These are phyloP conservation scores for Pogonus chalceus DNA, from an alignment of 1,140 invertebrate genomes.

Conservation along the genomic window DNA sequence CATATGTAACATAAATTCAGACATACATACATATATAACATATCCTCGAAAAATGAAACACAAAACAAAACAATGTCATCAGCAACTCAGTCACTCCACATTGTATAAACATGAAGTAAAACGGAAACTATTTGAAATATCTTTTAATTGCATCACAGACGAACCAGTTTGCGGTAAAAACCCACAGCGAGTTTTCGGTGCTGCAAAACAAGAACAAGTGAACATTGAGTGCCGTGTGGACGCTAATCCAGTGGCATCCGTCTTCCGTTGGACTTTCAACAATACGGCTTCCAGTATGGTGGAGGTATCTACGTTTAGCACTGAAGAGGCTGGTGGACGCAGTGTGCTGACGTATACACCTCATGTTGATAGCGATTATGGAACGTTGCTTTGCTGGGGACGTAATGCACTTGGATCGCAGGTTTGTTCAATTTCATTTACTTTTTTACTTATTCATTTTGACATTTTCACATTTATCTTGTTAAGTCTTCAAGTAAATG, in stretches of 20 bases:
- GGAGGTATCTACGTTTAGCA: conserved; percentile 30
- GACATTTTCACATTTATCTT: conserved; percentile 39
- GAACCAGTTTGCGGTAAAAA: conserved; percentile 40
- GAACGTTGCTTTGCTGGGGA: conserved; percentile 46
- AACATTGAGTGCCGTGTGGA: conserved; percentile 45
- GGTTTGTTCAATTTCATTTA: conserved; percentile 39
- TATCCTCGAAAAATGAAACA: too few species aligned
- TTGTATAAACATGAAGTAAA: too few species aligned
- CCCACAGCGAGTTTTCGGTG: conserved; percentile 43
- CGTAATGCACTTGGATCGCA: conserved; percentile 43
- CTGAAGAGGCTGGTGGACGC: conserved; percentile 23
- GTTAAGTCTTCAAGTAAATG: conserved; percentile 40
- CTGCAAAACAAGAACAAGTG: conserved; percentile 45
- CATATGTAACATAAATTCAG: too few species aligned
- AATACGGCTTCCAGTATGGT: conserved; percentile 39
- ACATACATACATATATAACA: too few species aligned
- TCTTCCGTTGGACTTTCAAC: conserved; percentile 52
- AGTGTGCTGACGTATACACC: conserved; percentile 42
- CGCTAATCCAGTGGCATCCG: conserved; percentile 41
- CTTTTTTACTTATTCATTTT: conserved; percentile 40
- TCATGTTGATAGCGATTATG: conserved; percentile 42
- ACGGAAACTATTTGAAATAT: too few species aligned
- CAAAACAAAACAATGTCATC: too few species aligned
- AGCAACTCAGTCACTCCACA: too few species aligned
- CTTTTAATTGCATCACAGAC: conserved; percentile 27